Evolutionary conservation across 2,888 invertebrate species (phyloP).

Genomic region (Phengaris alcon): DNA sequence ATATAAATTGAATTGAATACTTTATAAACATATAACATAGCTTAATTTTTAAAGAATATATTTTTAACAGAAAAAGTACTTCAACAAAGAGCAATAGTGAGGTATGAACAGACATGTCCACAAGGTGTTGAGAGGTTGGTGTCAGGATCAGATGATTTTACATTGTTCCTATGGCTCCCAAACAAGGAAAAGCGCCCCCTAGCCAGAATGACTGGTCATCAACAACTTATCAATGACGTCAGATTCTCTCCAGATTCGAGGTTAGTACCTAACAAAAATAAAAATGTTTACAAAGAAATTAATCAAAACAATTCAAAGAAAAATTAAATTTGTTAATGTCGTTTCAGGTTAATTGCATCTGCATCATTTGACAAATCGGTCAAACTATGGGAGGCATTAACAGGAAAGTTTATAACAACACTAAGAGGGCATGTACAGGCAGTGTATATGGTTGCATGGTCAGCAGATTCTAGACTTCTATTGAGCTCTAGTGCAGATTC

Average conservation of each 20-base stretch:
- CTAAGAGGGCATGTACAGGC: slow-evolving; percentile 97
- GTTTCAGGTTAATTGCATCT: slow-evolving; percentile 89
- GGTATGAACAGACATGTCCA: slow-evolving; percentile 83
- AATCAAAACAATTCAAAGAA: not conserved
- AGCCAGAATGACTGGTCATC: slow-evolving; percentile 97
- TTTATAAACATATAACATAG: no score
- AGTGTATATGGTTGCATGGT: slow-evolving; percentile 98
- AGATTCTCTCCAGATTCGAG: slow-evolving; percentile 97
- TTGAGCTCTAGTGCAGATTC: slow-evolving; percentile 99
- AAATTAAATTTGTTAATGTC: slow-evolving; percentile 15
- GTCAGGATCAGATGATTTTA: slow-evolving; percentile 99
- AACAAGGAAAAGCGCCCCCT: slow-evolving; percentile 91
- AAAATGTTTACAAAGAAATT: not conserved
- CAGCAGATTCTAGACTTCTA: slow-evolving; percentile 96
- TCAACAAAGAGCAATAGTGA: slow-evolving; percentile 82
- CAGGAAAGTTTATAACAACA: slow-evolving; percentile 93
- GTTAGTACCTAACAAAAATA: slow-evolving; percentile 44
- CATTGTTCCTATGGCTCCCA: slow-evolving; percentile 96
- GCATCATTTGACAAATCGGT: slow-evolving; percentile 99
- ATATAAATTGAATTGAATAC: no score
- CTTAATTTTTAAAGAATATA: slow-evolving; percentile 30
- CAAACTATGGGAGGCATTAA: slow-evolving; percentile 95
- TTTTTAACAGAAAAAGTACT: slow-evolving; percentile 63
- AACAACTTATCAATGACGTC: slow-evolving; percentile 99
- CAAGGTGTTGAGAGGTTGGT: slow-evolving; percentile 89